Evolutionary conservation across 1,140 invertebrate species (phyloP).

Genomic region (Adoxophyes honmai): DNA sequence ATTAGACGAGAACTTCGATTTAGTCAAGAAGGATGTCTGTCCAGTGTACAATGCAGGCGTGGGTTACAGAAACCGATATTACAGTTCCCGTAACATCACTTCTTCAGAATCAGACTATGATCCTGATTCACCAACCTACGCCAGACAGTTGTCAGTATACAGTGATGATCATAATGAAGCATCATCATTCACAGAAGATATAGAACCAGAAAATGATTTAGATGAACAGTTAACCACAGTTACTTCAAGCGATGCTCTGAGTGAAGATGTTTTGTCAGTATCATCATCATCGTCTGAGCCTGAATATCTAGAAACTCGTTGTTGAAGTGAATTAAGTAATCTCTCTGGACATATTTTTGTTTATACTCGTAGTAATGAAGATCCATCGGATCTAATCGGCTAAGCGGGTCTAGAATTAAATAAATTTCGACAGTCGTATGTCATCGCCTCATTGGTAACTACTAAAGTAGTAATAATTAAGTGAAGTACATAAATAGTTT

Average conservation of each 20-base stretch:
- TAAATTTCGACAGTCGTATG: background rate
- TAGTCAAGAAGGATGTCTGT: slow-evolving; percentile 60
- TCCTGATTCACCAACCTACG: slow-evolving; percentile 17
- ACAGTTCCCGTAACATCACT: slow-evolving; percentile 27
- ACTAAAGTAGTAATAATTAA: background rate
- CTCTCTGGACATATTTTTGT: slow-evolving; percentile 1
- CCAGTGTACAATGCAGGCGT: slow-evolving; percentile 19
- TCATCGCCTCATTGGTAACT: background rate
- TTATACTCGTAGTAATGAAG: background rate
- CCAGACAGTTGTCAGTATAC: slow-evolving; percentile 9
- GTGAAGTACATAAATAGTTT: background rate
- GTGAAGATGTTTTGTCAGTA: background rate
- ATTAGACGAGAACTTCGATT: slow-evolving; percentile 80
- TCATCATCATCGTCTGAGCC: slow-evolving; percentile 21
- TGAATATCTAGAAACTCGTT: slow-evolving; percentile 41
- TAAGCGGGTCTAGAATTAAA: slow-evolving; percentile 10
- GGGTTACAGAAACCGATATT: slow-evolving; percentile 27
- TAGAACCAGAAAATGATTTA: background rate
- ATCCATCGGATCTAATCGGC: background rate
- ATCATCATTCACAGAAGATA: background rate
- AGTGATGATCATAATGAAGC: background rate
- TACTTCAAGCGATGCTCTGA: slow-evolving; percentile 4
- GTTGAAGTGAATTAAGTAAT: slow-evolving; percentile 22
- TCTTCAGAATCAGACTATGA: slow-evolving; percentile 19
- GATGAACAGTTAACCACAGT: background rate